Percentiles rank a stretch among this genome's conserved stretches.
Conservation (phyloP, 2,888 invertebrate species). For the Diarsia mendica region DNA sequence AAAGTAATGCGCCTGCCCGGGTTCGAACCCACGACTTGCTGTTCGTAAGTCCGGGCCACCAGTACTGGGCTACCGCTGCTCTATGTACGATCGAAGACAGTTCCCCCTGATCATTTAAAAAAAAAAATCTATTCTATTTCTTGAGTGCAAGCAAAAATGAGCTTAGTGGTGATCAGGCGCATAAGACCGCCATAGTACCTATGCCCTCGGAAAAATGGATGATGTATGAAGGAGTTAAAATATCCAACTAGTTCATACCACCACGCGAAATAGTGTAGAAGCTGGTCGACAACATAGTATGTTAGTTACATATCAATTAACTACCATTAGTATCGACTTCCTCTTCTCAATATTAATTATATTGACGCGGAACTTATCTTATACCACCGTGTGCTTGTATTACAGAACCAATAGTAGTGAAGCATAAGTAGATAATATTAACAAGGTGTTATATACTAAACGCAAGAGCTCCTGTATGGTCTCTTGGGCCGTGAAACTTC, state of each 20-base stretch:
- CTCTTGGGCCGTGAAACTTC: too few relatives aligned
- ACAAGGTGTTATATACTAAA: not conserved
- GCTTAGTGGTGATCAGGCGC: too few relatives aligned
- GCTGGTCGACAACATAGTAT: not conserved
- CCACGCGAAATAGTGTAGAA: not conserved
- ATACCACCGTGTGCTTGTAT: not conserved
- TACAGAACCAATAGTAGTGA: not conserved
- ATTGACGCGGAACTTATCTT: slow-evolving; percentile 9
- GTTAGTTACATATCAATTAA: slow-evolving; percentile 15
- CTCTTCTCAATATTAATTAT: slow-evolving; percentile 20
- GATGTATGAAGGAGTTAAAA: not conserved
- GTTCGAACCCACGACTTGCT: too few relatives aligned
- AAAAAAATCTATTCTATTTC: too few relatives aligned
- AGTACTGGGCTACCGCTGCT: too few relatives aligned
- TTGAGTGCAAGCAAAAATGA: too few relatives aligned
- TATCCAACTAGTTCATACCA: not conserved
- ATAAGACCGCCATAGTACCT: too few relatives aligned
- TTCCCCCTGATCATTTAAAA: too few relatives aligned
- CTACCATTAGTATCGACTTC: slow-evolving; percentile 27
- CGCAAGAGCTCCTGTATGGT: too few relatives aligned
- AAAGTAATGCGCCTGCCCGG: too few relatives aligned
- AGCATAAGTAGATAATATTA: not conserved
- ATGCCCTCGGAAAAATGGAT: not conserved
- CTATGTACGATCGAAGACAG: too few relatives aligned
- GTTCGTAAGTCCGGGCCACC: too few relatives aligned